Base-by-base conservation (phyloP, 2,888 invertebrate genomes). In the Lumbricus terrestris region DNA sequence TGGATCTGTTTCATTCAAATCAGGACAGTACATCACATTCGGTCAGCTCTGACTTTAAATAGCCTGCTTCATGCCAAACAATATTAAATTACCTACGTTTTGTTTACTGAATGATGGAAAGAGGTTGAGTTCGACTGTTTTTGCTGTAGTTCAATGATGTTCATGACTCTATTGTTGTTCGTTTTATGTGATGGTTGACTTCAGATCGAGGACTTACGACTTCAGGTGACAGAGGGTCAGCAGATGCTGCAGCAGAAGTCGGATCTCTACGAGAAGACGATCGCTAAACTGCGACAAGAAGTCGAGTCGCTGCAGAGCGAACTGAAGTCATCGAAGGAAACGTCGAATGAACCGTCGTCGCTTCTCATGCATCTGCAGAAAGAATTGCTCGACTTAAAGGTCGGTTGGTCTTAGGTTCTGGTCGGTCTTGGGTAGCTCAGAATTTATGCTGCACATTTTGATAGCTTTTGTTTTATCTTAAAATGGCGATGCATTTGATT, bases 331-430 rank as follows among this genome's bases (percentile, higher is more conserved):
- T 96, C 96, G 0, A 97, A 97, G 93, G 95, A 96, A 0, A 95
- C 96, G 11, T 96, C 96, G 0, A 96, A 96, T 91, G 95, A 95
- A 94, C 96, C 96, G 18, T 96, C 96, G n/a, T 96, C 96, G 35
- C 94, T 96, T 92, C 94, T 97, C 29, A 95, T 96, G 88, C 92
- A 97, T 18, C 95, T 97, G 83, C 97, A 97, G 94, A 96, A 96
- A 91, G 97, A 97, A 95, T 96, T 97, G 95, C 96, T 96, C 29
- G 95, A 96, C 90, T 94, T 97, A 91, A 97, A 97, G 94, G 97
- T 96, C 88, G 8, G 88, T 2, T 18, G 42, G 20, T 47, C 47
- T 47, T 47, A 0, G 20, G 47, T 47, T 47, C 6, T 47, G 23
- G 20, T 6, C 6, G 18, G 47, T 23, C 1, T 15, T 47, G 1